These are phyloP conservation scores for Azorinus chamasolen DNA, from an alignment of 2,888 invertebrate genomes.

Conservation along the genomic window DNA sequence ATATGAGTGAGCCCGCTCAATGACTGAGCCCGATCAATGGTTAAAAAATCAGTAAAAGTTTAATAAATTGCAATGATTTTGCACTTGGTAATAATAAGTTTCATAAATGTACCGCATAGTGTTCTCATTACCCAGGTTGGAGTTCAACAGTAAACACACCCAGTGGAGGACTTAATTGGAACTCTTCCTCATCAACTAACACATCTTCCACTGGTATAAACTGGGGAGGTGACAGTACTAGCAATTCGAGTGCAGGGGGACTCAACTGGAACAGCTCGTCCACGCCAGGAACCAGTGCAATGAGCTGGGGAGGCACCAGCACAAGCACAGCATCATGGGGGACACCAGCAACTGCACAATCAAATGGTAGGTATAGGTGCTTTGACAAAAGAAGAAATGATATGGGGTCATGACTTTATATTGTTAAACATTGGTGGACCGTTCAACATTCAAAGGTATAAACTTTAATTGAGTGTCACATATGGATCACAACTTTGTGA, in stretches of 20 bases:
- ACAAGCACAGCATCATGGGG: conserved; percentile 36
- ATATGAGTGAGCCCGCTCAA: too few relatives aligned
- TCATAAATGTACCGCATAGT: too few relatives aligned
- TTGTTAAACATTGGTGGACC: too few relatives aligned
- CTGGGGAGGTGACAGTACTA: conserved; percentile 71
- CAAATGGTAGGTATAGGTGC: conserved; percentile 51
- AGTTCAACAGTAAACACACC: conserved; percentile 30
- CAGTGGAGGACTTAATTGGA: conserved; percentile 50
- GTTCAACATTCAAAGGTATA: too few relatives aligned
- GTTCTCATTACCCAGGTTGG: conserved; percentile 34
- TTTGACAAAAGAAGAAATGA: too few relatives aligned
- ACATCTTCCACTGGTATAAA: conserved; percentile 57
- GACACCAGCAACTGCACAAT: conserved; percentile 50
- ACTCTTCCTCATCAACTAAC: conserved; percentile 30
- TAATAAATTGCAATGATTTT: too few relatives aligned
- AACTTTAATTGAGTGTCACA: too few relatives aligned
- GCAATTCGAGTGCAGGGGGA: conserved; percentile 38
- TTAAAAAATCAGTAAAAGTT: too few relatives aligned
- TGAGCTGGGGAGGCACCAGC: conserved; percentile 45
- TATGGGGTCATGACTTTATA: too few relatives aligned
- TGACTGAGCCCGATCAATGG: too few relatives aligned
- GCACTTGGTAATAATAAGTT: too few relatives aligned
- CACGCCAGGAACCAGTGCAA: conserved; percentile 21
- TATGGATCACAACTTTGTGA: too few relatives aligned
- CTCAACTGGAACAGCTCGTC: conserved; percentile 57